Base-by-base conservation (phyloP, 2,888 invertebrate species). In the Caenorhabditis macrosperma region DNA sequence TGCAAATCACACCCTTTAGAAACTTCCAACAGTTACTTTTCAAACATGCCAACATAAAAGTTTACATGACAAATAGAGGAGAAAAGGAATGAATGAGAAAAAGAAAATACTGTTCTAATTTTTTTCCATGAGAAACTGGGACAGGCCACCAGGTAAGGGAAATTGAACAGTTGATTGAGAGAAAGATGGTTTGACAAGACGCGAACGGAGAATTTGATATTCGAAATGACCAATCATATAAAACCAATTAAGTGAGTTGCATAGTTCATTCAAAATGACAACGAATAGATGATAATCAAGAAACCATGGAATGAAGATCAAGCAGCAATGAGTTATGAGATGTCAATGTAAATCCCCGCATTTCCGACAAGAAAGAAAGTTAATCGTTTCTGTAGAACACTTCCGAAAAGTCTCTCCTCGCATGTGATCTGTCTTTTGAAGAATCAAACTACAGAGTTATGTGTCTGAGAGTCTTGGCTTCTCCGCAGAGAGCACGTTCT, bases 391-490 rank as follows among this genome's bases (percentile, higher is more conserved):
- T 52, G 64, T 52, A 52, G 54, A 66, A 66, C 52, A 41, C 41
- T 41, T 55, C 44, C 54, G 64, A 41, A 33, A 9, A 33, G 5
- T 33, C 9, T 33, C 33, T 33, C 6, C 9, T 33, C 6, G 9
- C 5, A 33, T 9, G 5, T 33, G 5, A 9, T 33, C 33, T 9
- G 9, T 9, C 41, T 10, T 41, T 41, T 41, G 9, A 41, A n/a
- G 15, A 41, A 48, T 82, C 55, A 84, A 26, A 84, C 84, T 24
- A 84, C 81, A 15, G 84, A 84, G 48, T 84, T 82, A 33, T 79
- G 82, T 5, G 84, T 82, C 50, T 84, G 84, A 2, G 84, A 84
- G 44, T 84, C 82, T 60, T 78, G 81, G 55, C 84, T 84, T 52
- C 84, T 17, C 26, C 84, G 63, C 5, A 61, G 52, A 2, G 82